Evolutionary conservation across 37 sponge, comb jelly and placozoan genomes (phyloP).

Genomic region (Halisarca cf. caerulea): DNA sequence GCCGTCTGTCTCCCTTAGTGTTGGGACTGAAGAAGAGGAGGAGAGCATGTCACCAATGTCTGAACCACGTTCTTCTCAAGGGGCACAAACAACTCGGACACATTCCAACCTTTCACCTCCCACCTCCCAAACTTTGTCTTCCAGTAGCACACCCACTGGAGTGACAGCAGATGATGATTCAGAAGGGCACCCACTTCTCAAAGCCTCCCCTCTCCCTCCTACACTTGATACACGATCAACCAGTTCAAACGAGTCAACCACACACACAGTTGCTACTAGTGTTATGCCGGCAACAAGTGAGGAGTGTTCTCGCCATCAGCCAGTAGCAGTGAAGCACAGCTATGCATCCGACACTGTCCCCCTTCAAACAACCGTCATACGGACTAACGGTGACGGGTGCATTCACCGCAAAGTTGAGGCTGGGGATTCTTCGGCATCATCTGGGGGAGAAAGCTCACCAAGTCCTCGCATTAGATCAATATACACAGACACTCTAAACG

Average conservation of each 20-base stretch:
- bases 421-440: slow-evolving; percentile 18
- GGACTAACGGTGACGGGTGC: background rate
- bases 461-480: slow-evolving; percentile 7
- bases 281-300: background rate
- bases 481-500: background rate
- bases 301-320: background rate
- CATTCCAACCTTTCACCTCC: background rate
- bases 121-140: background rate
- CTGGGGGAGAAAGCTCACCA: slow-evolving; percentile 17
- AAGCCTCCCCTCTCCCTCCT: background rate
- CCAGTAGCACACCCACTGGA: too few species aligned
- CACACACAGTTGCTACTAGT: background rate
- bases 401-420: background rate
- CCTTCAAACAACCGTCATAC: background rate
- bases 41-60: too few species aligned
- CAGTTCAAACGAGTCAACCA: background rate
- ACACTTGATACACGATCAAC: background rate
- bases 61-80: background rate
- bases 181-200: background rate
- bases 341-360: background rate
- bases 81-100: background rate
- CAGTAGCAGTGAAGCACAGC: background rate
- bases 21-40: background rate
- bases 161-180: background rate
- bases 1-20: background rate